Percentiles rank a stretch among this genome's conserved stretches.
Conservation (phyloP, 1,140 invertebrate species). For the Stenopsyche tienmushanensis region DNA sequence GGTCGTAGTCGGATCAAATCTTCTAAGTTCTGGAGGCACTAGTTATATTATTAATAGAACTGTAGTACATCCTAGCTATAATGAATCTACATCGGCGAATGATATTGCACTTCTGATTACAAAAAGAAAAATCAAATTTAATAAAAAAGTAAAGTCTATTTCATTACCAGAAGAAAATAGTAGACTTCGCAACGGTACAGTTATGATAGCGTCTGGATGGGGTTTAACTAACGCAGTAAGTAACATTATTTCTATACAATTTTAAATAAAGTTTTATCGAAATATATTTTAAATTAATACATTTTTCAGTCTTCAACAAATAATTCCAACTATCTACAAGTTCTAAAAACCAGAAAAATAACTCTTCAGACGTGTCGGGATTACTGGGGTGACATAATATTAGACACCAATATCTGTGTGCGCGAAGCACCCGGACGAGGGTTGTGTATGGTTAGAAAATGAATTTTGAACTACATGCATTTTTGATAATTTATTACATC, state of each 20-base stretch:
- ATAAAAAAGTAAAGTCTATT: too few species aligned
- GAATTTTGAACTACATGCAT: too few species aligned
- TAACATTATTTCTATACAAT: too few species aligned
- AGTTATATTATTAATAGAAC: conserved; percentile 27
- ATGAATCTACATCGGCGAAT: conserved; percentile 25
- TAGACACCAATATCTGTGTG: conserved; percentile 55
- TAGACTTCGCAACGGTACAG: too few species aligned
- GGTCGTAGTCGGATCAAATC: conserved; percentile 10
- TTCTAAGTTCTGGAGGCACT: too few species aligned
- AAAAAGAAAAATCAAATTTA: conserved; percentile 13
- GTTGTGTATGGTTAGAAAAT: conserved; percentile 42
- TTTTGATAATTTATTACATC: neutral
- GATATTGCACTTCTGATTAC: conserved; percentile 35
- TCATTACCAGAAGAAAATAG: too few species aligned
- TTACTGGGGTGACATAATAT: conserved; percentile 27
- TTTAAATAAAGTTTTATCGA: too few species aligned
- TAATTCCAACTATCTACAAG: conserved; percentile 33
- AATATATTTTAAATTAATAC: too few species aligned
- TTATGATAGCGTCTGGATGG: too few species aligned
- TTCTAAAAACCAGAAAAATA: conserved; percentile 29
- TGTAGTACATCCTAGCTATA: conserved; percentile 27
- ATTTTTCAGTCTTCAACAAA: too few species aligned
- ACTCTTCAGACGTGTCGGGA: conserved; percentile 25
- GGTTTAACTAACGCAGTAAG: too few species aligned
- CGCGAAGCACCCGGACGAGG: conserved; percentile 60